Percentiles rank a stretch among this genome's conserved stretches.
These are phyloP conservation scores for Scortum barcoo DNA, from an alignment of 2,113 vertebrate species.

Conservation along the genomic window DNA sequence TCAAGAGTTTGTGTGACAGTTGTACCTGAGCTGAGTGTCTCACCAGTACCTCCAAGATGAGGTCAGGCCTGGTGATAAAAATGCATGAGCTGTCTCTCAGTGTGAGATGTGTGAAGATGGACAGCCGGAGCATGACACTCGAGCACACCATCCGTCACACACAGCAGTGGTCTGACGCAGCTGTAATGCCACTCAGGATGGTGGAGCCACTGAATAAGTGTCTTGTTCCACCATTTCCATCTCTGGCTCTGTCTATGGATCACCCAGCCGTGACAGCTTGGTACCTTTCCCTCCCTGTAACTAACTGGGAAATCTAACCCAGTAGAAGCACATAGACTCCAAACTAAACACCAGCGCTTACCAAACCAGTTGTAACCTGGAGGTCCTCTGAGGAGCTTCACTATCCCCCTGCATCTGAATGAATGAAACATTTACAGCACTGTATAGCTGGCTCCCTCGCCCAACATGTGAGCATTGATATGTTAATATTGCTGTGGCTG, in stretches of 20 bases:
- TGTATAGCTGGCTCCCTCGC: neutral
- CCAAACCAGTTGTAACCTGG: neutral
- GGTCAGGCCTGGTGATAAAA: conserved; percentile 70
- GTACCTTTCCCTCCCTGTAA: conserved; percentile 29
- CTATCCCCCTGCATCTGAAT: neutral
- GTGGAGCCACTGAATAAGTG: conserved; percentile 67
- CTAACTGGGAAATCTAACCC: conserved; percentile 32
- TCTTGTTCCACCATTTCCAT: conserved; percentile 60
- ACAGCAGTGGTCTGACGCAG: conserved; percentile 50
- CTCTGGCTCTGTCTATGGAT: conserved; percentile 35
- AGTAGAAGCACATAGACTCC: neutral
- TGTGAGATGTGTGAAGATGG: conserved; percentile 62
- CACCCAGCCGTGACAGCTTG: conserved; percentile 37
- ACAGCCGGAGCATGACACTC: conserved; percentile 54
- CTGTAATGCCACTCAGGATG: conserved; percentile 54
- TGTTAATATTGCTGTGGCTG: neutral
- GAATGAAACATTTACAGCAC: neutral
- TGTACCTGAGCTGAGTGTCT: conserved; percentile 49
- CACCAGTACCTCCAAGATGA: conserved; percentile 59
- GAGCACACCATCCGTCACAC: conserved; percentile 69
- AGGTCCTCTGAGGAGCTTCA: neutral
- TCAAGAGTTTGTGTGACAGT: conserved; percentile 57
- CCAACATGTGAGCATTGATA: neutral
- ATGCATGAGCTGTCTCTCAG: conserved; percentile 67
- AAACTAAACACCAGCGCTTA: conserved; percentile 6